Base-by-base conservation (phyloP, 2,113 vertebrate species). In the Tautogolabrus adspersus region DNA sequence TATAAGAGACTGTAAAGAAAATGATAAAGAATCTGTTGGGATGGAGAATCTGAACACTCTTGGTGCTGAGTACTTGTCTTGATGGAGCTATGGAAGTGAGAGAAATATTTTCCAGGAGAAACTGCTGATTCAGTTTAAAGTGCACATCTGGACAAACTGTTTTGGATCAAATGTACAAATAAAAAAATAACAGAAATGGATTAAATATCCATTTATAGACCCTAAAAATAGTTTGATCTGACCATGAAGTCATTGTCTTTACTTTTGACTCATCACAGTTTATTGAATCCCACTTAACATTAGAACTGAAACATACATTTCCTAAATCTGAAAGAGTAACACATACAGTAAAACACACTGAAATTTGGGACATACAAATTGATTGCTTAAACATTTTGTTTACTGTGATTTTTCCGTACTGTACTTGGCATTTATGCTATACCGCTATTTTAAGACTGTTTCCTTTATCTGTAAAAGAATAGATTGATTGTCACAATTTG, bases 1-100 rank as follows among this genome's bases (percentile, higher is more conserved):
- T 90, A 82, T 76, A 84, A 85, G 77, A 88, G 85, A 86, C 77
- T 92, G 87, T 89, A 92, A 89, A 91, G 79, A 89, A 90, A 85
- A 88, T 75, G 58, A 86, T 83, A 72, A 69, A 67, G 77, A 84
- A 88, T 79, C 63, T 83, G 77, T 73, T 40, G 56, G 75, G 69
- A 63, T 59, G 62, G 77, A 73, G 60, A 83, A 85, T 77, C 66
- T 69, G 72, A 86, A 86, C 65, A 82, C 67, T 79, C 79, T 66
- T 63, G 78, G 86, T 89, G 82, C 89, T 86, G 85, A 72, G 84
- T 89, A 81, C 79, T 90, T 73, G 77, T 87, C 65, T 59, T 62
- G 73, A 57, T 77, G 83, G 88, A 91, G 83, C 85, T 75, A 23
- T 76, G 77, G 68, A 88, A 75, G 60, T 66, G 67, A 79, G 63